A percentile compares a stretch with the other conserved stretches of the same genome.
Evolutionary conservation across 64 coral and sea anemone species (phyloP).

Genomic region (Catalaphyllia jardinei): DNA sequence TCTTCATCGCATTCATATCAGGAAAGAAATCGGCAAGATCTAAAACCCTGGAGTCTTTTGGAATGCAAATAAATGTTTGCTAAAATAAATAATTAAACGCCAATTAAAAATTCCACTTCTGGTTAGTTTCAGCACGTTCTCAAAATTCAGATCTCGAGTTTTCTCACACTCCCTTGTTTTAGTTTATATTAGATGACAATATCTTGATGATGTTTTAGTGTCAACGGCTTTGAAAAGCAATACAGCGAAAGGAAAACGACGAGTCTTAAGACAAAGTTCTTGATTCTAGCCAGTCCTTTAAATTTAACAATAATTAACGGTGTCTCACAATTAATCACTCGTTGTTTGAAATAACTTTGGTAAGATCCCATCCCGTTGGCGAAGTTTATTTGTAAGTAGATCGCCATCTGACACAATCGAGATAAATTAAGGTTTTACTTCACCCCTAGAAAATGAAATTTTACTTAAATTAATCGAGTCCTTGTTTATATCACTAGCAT

Average conservation of each 20-base stretch:
- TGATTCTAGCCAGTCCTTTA: background rate
- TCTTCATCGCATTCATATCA: no score
- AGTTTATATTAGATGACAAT: no score
- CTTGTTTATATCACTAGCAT: no score
- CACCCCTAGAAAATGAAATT: no score
- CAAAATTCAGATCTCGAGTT: background rate
- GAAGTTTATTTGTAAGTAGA: no score
- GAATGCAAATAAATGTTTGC: background rate
- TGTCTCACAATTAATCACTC: background rate
- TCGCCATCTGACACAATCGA: no score
- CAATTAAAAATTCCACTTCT: background rate
- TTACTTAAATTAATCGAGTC: no score
- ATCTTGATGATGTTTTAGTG: no score
- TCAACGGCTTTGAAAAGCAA: no score
- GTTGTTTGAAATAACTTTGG: background rate
- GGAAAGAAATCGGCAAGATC: background rate
- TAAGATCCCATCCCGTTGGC: background rate
- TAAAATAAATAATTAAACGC: constrained; percentile 22
- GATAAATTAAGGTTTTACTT: no score
- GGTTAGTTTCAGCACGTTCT: background rate
- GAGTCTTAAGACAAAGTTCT: no score
- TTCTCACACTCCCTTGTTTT: background rate
- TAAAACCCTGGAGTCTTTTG: background rate
- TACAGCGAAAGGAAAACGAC: no score
- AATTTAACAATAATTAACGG: background rate